phyloP scores from a whole-genome alignment of 2,797 vertebrate genomes.

The Crocodylus rhombifer region DNA sequence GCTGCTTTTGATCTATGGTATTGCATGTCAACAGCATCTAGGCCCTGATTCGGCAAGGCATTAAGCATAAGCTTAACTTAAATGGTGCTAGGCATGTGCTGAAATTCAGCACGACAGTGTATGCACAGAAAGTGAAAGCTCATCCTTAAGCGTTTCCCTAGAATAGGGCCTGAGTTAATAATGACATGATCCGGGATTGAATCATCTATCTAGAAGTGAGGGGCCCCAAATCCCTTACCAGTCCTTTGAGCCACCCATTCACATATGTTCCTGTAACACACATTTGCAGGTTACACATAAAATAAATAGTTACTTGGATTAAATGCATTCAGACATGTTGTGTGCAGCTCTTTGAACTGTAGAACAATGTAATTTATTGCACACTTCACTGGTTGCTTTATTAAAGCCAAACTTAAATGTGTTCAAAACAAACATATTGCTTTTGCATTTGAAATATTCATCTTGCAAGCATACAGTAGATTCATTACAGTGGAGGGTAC shows the following conservation, averaged over 20 bases:
- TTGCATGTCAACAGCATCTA: fast-evolving
- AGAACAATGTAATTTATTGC: slow-evolving; percentile 67
- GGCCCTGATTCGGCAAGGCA: background rate
- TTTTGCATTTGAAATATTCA: slow-evolving; percentile 45
- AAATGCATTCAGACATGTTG: slow-evolving; percentile 63
- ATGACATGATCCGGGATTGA: slow-evolving; percentile 33
- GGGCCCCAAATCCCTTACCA: background rate
- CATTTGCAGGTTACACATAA: slow-evolving; percentile 61
- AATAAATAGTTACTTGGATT: slow-evolving; percentile 69
- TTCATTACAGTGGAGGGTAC: slow-evolving; percentile 57
- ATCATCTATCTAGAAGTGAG: background rate
- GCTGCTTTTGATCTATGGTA: background rate
- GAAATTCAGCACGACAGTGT: background rate
- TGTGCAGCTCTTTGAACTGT: slow-evolving; percentile 40
- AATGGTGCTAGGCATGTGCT: background rate
- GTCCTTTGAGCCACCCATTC: slow-evolving; percentile 2
- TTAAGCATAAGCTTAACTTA: background rate
- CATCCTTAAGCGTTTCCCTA: slow-evolving; percentile 24
- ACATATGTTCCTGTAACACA: background rate
- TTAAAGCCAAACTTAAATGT: slow-evolving; percentile 54
- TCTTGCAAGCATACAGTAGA: slow-evolving; percentile 36
- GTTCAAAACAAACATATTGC: slow-evolving; percentile 57
- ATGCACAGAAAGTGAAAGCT: background rate
- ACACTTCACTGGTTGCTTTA: slow-evolving; percentile 69
- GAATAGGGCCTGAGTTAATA: background rate